These are phyloP conservation scores for Cyprinus carpio DNA, from an alignment of 2,113 vertebrate genomes.

Conservation along the genomic window DNA sequence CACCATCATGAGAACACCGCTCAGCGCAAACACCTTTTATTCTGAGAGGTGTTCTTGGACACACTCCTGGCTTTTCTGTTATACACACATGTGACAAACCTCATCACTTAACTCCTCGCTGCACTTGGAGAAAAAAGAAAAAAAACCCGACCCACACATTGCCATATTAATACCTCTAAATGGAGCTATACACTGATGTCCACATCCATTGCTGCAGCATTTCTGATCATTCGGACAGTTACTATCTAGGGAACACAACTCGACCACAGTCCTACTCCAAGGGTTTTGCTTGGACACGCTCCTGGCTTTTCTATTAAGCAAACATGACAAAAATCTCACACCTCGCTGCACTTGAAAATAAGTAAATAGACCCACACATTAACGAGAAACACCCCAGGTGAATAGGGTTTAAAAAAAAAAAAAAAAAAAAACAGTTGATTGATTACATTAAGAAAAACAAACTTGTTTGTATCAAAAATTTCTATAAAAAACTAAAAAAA, in stretches of 20 bases:
- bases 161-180: constrained; percentile 62
- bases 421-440: too few species aligned
- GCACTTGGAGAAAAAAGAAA: too few species aligned
- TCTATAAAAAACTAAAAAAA: too few species aligned
- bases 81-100: background rate
- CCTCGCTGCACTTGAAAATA: too few species aligned
- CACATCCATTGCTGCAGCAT: constrained; percentile 78
- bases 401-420: too few species aligned
- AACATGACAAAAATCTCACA: too few species aligned
- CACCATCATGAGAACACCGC: constrained; percentile 67
- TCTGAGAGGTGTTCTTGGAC: constrained; percentile 44
- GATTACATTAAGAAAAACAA: too few species aligned
- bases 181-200: constrained; percentile 68
- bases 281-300: background rate
- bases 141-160: too few species aligned
- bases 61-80: background rate
- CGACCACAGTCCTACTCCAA: constrained; percentile 62
- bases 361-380: too few species aligned
- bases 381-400: too few species aligned
- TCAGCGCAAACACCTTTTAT: constrained; percentile 68
- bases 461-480: too few species aligned
- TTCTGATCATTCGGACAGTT: constrained; percentile 70
- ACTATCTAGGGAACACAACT: constrained; percentile 69
- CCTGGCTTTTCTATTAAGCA: constrained; percentile 45
- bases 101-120: background rate